Conservation (phyloP, 1,140 invertebrate genomes). For the Drosophila prosaltans region DNA sequence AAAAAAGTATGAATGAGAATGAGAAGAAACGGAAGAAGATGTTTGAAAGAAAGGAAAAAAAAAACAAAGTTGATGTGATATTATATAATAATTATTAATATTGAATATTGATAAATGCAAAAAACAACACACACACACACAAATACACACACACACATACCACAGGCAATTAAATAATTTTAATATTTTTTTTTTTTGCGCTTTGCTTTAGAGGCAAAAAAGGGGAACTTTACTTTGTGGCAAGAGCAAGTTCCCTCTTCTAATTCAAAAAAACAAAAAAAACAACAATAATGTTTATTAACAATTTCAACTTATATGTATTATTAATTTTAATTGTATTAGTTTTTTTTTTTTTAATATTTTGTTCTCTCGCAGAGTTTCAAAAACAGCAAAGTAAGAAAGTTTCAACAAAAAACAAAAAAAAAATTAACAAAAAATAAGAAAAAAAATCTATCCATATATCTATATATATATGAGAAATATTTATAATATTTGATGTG, state of each 20-base stretch:
- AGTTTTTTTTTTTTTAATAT: conserved; percentile 26
- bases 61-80: conserved; percentile 83
- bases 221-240: neutral
- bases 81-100: conserved; percentile 81
- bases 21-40: neutral
- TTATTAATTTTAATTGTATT: conserved; percentile 55
- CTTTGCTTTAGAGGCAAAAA: conserved; percentile 16
- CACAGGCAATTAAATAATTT: conserved; percentile 17
- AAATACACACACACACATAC: conserved; percentile 29
- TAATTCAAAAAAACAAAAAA: neutral
- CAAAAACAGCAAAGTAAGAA: conserved; percentile 50
- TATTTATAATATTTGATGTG: conserved; percentile 77
- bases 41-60: conserved; percentile 30
- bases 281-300: conserved; percentile 42
- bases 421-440: conserved; percentile 21
- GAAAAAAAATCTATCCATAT: conserved; percentile 34
- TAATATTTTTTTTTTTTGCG: conserved; percentile 13
- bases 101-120: conserved; percentile 59
- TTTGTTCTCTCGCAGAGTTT: conserved; percentile 44
- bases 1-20: conserved; percentile 16
- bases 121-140: conserved; percentile 33
- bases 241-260: conserved; percentile 3
- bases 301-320: conserved; percentile 55
- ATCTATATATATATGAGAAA: conserved; percentile 47
- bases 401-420: neutral